Conservation (phyloP, 2,888 invertebrate genomes). For the Sesia apiformis region DNA sequence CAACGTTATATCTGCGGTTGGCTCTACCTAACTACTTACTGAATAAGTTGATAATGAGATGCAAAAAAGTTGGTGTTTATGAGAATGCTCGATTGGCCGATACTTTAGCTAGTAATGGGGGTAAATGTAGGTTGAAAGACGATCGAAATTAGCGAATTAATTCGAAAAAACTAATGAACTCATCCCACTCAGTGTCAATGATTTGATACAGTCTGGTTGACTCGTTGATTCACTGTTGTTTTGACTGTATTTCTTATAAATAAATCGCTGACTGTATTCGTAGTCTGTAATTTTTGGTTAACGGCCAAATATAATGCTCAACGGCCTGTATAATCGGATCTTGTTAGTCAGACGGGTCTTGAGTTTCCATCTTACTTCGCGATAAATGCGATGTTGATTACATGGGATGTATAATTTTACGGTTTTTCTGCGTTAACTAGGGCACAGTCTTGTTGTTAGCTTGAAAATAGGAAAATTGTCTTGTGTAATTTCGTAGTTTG, state of each 20-base stretch:
- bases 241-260: neutral
- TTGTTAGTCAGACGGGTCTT: constrained; percentile 6
- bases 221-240: neutral
- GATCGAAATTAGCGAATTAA: no score
- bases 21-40: no score
- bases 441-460: neutral
- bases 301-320: constrained; percentile 18
- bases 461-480: no score
- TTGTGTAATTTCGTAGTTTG: no score
- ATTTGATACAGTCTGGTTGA: neutral
- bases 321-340: constrained; percentile 10
- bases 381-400: neutral
- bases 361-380: constrained; percentile 6
- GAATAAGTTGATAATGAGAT: no score
- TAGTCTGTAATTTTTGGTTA: constrained; percentile 14
- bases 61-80: no score
- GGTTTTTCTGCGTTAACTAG: neutral
- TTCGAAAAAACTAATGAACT: no score
- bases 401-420: neutral
- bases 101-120: no score
- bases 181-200: neutral
- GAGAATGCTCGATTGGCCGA: no score
- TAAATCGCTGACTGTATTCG: neutral
- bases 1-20: no score
- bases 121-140: no score